These are phyloP conservation scores for Hyles euphorbiae DNA, from an alignment of 1,140 invertebrate genomes.

Conservation along the genomic window DNA sequence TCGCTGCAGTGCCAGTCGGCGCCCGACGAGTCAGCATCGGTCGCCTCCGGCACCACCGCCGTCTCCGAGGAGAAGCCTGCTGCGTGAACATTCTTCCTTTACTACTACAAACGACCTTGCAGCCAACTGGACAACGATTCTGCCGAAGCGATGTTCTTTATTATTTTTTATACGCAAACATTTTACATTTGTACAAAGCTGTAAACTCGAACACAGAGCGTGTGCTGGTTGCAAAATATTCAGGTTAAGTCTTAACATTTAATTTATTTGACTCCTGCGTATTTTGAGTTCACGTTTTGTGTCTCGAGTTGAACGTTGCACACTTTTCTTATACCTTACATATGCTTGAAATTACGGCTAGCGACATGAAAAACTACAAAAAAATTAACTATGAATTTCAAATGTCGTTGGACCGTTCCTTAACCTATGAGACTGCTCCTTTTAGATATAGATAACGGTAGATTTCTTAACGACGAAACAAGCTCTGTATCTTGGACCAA, in stretches of 20 bases:
- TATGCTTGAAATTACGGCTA: conserved; percentile 44
- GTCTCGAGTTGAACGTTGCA: conserved; percentile 62
- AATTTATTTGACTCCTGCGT: conserved; percentile 30
- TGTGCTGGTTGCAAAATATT: conserved; percentile 54
- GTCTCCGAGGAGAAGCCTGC: conserved; percentile 76
- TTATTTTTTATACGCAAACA: conserved; percentile 63
- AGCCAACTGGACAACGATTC: conserved; percentile 41
- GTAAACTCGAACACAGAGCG: conserved; percentile 54
- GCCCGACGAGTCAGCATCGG: conserved; percentile 75
- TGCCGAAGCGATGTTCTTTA: conserved; percentile 62
- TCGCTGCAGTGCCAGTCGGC: conserved; percentile 73
- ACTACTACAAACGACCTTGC: conserved; percentile 15
- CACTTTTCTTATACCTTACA: conserved; percentile 61
- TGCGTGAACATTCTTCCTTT: conserved; percentile 59
- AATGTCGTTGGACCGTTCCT: conserved; percentile 54
- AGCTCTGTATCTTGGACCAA: conserved; percentile 61
- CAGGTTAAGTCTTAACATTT: conserved; percentile 25
- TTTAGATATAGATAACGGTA: conserved; percentile 45
- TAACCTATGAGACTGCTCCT: conserved; percentile 64
- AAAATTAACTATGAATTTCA: conserved; percentile 39
- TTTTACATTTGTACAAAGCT: conserved; percentile 64
- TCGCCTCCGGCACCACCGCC: conserved; percentile 75
- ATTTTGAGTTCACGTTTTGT: conserved; percentile 64
- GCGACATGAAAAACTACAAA: conserved; percentile 61
- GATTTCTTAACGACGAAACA: conserved; percentile 52